These are phyloP conservation scores for Hyppa rectilinea DNA, from an alignment of 2,888 invertebrate species.

Conservation along the genomic window DNA sequence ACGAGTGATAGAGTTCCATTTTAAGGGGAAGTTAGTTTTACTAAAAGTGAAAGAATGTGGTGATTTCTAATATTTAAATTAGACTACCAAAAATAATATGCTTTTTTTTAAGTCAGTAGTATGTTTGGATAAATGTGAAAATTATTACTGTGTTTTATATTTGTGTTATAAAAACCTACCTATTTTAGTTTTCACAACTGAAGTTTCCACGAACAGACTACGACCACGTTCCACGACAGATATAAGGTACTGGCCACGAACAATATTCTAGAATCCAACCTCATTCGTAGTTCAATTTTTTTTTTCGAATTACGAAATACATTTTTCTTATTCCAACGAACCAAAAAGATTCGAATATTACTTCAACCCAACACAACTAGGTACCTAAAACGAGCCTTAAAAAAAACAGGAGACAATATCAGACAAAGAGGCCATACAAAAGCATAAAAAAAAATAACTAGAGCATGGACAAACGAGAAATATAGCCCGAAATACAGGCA, in stretches of 20 bases:
- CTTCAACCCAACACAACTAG: constrained; percentile 1
- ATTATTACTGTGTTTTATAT: neutral
- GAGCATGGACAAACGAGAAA: constrained; percentile 53
- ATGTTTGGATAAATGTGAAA: neutral
- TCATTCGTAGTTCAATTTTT: neutral
- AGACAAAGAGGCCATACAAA: constrained; percentile 32
- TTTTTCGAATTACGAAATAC: neutral
- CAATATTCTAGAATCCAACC: neutral
- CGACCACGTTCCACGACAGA: no score
- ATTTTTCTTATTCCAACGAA: neutral
- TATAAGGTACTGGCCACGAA: neutral
- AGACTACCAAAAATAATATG: neutral
- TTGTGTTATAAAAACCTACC: neutral
- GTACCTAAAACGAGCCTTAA: neutral
- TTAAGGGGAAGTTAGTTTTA: neutral
- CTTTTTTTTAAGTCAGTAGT: neutral
- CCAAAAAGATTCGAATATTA: neutral
- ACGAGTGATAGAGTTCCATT: neutral
- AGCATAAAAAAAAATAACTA: constrained; percentile 51
- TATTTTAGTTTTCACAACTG: neutral
- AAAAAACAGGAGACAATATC: constrained; percentile 41
- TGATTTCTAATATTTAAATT: neutral
- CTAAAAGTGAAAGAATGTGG: neutral
- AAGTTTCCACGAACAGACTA: neutral
- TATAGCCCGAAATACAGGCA: constrained; percentile 31